Evolutionary conservation across 2,113 vertebrate species (phyloP), one percentile per base, ranked within the genome.

Genomic region (Nesospiza acunhae): DNA sequence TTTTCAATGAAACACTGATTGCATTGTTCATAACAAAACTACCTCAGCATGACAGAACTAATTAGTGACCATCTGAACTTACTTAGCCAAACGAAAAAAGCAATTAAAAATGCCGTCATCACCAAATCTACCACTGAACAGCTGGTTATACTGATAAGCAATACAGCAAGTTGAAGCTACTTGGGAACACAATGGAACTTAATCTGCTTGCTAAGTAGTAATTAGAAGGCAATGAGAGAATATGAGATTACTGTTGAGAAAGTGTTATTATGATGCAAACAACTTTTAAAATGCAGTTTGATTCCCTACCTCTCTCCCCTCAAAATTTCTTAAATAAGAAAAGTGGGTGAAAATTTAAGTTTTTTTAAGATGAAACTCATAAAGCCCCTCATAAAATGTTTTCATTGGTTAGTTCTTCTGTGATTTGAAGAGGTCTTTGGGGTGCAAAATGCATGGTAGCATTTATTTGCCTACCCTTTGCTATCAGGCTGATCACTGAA

Each of bases 51-150:
- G 98, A 98, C 98, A 98, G 98, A 98, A 98, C 98, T 98, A 98
- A 98, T 99, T 99, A 99, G 98, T 98, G 98, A 99, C 98, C 98
- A 98, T 98, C 98, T 98, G 98, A 99, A 99, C 98, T 98, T 98
- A 98, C 98, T 98, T 98, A 98, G 97, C 95, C 98, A 98, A 98
- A 98, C 4, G 95, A 98, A 98, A 98, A 98, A 98, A 97, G 98
- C 98, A 99, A 98, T 99, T 99, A 99, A 98, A 98, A 97, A 97
- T 70, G 85, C 97, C 87, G 44, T 98, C 98, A 98, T 98, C 97
- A 96, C 96, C 93, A 96, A 98, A 98, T 98, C 97, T 98, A 97
- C 87, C 94, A 87, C 69, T 89, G 96, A 98, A 98, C 98, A 98
- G 98, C 98, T 99, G 98, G 97, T 97, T 98, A 94, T 97, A 97